Evolutionary conservation across 30 jellyfish, hydroid and myxozoan species (phyloP).

Genomic region (Clytia hemisphaerica): DNA sequence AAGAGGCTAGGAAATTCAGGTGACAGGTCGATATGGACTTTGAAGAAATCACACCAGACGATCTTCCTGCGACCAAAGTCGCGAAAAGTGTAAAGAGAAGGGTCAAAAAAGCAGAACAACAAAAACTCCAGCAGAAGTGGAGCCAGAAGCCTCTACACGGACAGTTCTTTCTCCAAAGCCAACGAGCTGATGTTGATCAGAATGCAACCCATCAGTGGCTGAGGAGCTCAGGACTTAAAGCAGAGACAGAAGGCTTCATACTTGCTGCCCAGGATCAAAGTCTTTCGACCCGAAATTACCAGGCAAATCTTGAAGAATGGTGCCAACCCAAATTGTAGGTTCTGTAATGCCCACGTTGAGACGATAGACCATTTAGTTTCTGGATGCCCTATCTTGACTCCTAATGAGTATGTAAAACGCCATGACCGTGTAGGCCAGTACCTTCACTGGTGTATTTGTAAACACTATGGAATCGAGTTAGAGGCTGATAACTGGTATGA

Average conservation of each 20-base stretch:
- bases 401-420: too few relatives aligned
- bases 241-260: too few relatives aligned
- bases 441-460: too few relatives aligned
- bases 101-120: constrained; percentile 2
- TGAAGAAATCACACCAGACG: not conserved
- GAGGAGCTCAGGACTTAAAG: too few relatives aligned
- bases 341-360: not conserved
- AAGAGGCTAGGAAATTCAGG: too few relatives aligned
- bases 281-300: constrained; percentile 11
- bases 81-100: not conserved
- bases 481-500: constrained; percentile 27
- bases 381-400: too few relatives aligned
- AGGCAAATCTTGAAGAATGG: constrained; percentile 16
- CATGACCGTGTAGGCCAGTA: constrained; percentile 22
- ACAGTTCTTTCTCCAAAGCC: constrained; percentile 18
- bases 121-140: constrained; percentile 4
- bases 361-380: constrained; percentile 25
- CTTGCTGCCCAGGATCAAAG: too few relatives aligned
- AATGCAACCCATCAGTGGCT: constrained; percentile 24
- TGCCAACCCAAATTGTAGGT: constrained; percentile 28
- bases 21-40: constrained; percentile 2
- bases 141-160: constrained; percentile 24
- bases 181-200: not conserved
- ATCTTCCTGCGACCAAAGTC: not conserved
- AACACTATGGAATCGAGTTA: too few relatives aligned